These are phyloP conservation scores for Drosophila neocordata DNA, from an alignment of 1,140 invertebrate genomes.

Conservation along the genomic window DNA sequence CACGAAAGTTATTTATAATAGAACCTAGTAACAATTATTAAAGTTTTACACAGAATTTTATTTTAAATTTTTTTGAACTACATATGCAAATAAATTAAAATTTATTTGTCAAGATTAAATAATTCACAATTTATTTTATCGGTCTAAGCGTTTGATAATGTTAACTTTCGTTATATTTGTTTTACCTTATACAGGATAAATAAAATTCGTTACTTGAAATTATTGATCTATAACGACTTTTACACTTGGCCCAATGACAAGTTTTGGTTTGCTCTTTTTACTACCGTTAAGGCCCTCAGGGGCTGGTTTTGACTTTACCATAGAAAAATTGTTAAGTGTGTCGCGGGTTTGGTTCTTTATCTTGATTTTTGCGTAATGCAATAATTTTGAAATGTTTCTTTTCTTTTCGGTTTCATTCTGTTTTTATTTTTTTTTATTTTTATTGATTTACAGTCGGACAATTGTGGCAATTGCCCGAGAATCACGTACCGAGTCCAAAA, in stretches of 20 bases:
- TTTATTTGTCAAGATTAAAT: too few relatives aligned
- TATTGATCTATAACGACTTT: conserved; percentile 27
- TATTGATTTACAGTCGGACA: conserved; percentile 45
- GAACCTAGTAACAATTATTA: too few relatives aligned
- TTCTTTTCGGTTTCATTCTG: conserved; percentile 9
- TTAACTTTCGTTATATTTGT: too few relatives aligned
- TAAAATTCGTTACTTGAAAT: conserved; percentile 32
- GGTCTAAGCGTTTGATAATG: too few relatives aligned
- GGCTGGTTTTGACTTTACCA: conserved; percentile 31
- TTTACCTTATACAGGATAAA: conserved; percentile 24
- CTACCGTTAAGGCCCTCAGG: conserved; percentile 52
- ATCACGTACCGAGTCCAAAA: conserved; percentile 55
- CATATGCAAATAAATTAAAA: too few relatives aligned
- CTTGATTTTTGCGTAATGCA: conserved; percentile 52
- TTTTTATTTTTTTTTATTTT: conserved; percentile 4
- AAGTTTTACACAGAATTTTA: too few relatives aligned
- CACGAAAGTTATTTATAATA: too few relatives aligned
- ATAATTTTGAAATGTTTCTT: conserved; percentile 34
- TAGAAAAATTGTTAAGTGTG: conserved; percentile 39
- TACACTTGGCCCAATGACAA: conserved; percentile 56
- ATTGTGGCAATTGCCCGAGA: conserved; percentile 55
- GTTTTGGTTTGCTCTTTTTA: conserved; percentile 31
- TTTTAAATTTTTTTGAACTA: too few relatives aligned
- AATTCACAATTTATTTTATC: too few relatives aligned
- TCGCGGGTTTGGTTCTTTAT: conserved; percentile 35